Evolutionary conservation across 2,888 invertebrate species (phyloP), one percentile per base, ranked within the genome.

Genomic region (Hoplodrina blanda): DNA sequence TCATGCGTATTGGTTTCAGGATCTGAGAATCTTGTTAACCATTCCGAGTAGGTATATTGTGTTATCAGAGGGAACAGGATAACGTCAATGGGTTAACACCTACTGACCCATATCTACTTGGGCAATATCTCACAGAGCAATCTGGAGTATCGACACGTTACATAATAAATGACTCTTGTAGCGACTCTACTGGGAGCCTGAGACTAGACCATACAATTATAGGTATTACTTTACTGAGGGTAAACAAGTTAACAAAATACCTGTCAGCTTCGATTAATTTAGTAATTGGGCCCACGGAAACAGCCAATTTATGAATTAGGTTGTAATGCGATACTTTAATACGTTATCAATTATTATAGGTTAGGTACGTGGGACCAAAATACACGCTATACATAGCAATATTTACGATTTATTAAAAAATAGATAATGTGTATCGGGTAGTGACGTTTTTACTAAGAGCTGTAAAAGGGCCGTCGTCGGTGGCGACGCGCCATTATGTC

Each of bases 361-460:
- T 25, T 4, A 46, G 11, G 10, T 25, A 25, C 56, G 20, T 49
- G 7, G n/a, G n/a, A 15, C 50, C 20, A 13, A 30, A 52, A 17
- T 41, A 10, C 11, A 33, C 13, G 33, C 25, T 37, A n/a, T 17
- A 46, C 46, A 15, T 6, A 46, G 44, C 50, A 61, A 46, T 69
- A 69, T 69, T 76, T 33, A 10, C 53, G 10, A 66, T 69, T 71
- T 77, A 80, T 84, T 85, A 85, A 76, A 82, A 84, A 85, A 78
- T 76, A 83, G 84, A 85, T 86, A 89, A 87, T 85, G 84, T 86
- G 81, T 89, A 88, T 88, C 81, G 84, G 86, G 81, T 89, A 86
- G 87, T 89, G 91, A 91, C 90, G 89, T 91, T 91, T 91, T 92
- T 92, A 91, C 92, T 91, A 91, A 86, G 87, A 88, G 84, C 87